phyloP scores from a whole-genome alignment of 2,113 vertebrate genomes.

The Tricholaema leucomelas region DNA sequence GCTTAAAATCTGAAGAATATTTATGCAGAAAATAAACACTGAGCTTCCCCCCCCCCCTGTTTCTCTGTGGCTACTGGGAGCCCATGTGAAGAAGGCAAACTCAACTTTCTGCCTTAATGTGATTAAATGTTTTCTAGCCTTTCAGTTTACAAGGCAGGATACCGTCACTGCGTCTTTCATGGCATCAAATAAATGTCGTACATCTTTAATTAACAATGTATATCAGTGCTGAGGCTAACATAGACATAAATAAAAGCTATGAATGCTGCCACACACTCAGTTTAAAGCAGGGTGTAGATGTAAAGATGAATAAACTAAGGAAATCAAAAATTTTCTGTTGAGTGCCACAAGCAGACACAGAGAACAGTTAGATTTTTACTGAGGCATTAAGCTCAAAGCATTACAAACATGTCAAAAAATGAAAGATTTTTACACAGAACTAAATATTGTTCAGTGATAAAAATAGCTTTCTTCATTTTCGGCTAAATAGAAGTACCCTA shows the following conservation, averaged over 20 bases:
- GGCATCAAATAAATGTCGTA: background rate
- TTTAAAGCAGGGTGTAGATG: constrained; percentile 19
- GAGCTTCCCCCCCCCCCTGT: background rate
- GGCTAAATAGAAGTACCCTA: constrained; percentile 54
- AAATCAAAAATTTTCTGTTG: constrained; percentile 46
- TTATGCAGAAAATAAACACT: background rate
- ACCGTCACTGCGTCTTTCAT: background rate
- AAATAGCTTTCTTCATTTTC: constrained; percentile 61
- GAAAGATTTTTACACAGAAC: constrained; percentile 46
- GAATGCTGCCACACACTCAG: background rate
- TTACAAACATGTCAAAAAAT: constrained; percentile 26
- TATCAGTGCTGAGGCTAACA: background rate
- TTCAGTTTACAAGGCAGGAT: constrained; percentile 29
- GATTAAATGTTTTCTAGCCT: constrained; percentile 26
- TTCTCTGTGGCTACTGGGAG: constrained; percentile 11
- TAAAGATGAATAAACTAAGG: constrained; percentile 52
- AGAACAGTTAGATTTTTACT: background rate
- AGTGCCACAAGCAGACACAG: background rate
- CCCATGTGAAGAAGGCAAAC: constrained; percentile 1
- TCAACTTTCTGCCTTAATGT: background rate
- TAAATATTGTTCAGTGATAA: constrained; percentile 59
- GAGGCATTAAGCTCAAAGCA: constrained; percentile 47
- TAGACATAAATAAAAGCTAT: constrained; percentile 13
- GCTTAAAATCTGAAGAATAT: background rate
- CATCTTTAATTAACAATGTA: constrained; percentile 35